Conservation (phyloP, 2,888 invertebrate species). For the Drosophila ezoana region DNA sequence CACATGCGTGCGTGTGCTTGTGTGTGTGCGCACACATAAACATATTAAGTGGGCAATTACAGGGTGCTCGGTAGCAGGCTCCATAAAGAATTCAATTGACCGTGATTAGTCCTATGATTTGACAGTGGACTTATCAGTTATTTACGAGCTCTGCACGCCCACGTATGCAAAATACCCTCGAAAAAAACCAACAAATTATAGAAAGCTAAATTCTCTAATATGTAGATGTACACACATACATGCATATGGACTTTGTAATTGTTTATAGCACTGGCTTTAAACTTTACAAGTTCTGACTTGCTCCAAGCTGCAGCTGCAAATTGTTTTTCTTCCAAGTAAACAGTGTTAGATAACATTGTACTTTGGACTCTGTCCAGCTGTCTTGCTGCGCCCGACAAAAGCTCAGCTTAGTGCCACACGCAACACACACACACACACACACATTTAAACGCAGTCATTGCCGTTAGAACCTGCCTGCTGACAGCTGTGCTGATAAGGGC, state of each 20-base stretch:
- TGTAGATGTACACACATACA: not conserved
- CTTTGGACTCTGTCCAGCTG: slow-evolving; percentile 55
- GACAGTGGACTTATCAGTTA: slow-evolving; percentile 41
- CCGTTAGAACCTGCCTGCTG: slow-evolving; percentile 28
- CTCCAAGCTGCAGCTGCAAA: not conserved
- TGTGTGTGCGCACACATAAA: slow-evolving; percentile 8
- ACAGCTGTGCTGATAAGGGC: slow-evolving; percentile 54
- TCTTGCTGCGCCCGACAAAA: slow-evolving; percentile 25
- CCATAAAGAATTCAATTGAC: slow-evolving; percentile 37
- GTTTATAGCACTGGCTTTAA: not conserved
- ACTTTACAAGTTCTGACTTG: not conserved
- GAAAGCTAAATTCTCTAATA: not conserved
- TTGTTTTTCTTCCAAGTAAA: not conserved
- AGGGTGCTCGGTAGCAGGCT: slow-evolving; percentile 23
- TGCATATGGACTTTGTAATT: not conserved
- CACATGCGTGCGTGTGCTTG: not conserved
- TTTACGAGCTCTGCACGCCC: slow-evolving; percentile 26
- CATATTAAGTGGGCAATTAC: slow-evolving; percentile 33
- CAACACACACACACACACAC: slow-evolving; percentile 10
- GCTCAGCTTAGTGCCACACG: slow-evolving; percentile 53
- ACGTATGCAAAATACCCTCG: slow-evolving; percentile 15
- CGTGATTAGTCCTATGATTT: slow-evolving; percentile 41
- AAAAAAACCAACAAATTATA: no score
- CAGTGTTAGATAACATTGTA: slow-evolving; percentile 41
- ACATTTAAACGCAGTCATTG: not conserved